These are phyloP conservation scores for Cercopithecus petaurista DNA, from an alignment of 2,797 vertebrate genomes.

Conservation along the genomic window DNA sequence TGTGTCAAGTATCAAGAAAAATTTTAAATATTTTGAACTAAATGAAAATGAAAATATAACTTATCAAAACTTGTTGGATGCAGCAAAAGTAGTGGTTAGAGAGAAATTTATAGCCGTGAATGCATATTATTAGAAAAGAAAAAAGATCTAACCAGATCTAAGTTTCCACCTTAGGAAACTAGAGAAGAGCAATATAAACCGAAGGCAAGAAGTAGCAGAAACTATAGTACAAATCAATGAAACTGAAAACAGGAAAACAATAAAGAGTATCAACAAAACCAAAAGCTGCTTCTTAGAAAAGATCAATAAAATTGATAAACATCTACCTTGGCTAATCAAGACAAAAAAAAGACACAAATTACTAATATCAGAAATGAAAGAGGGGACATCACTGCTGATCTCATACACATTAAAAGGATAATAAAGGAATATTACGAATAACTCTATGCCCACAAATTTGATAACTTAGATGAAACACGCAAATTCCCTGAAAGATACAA, in stretches of 20 bases:
- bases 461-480: background rate
- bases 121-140: background rate
- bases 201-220: background rate
- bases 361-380: background rate
- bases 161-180: background rate
- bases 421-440: background rate
- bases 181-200: background rate
- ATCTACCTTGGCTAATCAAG: background rate
- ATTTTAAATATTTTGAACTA: background rate
- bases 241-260: background rate
- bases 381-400: background rate
- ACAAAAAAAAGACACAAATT: background rate
- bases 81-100: background rate
- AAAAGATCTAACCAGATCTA: background rate
- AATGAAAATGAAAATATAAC: background rate
- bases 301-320: background rate
- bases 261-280: background rate
- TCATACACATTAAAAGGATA: background rate
- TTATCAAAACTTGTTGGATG: background rate
- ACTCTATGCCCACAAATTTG: background rate
- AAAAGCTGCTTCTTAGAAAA: background rate
- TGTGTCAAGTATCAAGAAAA: background rate
- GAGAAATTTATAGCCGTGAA: background rate
- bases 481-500: background rate
- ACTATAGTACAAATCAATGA: background rate